Conservation (phyloP, 1,140 invertebrate species). For the Pteromalus puparum region DNA sequence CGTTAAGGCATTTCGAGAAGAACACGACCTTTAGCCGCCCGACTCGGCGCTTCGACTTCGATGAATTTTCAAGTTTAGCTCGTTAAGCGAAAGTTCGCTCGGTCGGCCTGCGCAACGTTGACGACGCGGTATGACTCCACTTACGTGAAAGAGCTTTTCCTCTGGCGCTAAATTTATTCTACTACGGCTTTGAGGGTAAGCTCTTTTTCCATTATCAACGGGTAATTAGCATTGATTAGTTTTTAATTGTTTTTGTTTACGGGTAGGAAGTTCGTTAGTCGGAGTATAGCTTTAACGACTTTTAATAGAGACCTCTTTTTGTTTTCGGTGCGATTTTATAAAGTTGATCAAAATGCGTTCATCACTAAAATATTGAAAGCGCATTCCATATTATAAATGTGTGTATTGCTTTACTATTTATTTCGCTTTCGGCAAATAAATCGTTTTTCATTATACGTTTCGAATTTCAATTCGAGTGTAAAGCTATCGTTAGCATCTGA, state of each 20-base stretch:
- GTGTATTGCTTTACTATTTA: too few relatives aligned
- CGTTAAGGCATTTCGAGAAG: background rate
- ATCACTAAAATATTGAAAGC: too few relatives aligned
- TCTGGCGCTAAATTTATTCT: constrained; percentile 13
- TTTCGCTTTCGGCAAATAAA: too few relatives aligned
- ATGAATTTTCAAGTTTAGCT: constrained; percentile 43
- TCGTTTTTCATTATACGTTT: too few relatives aligned
- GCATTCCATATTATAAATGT: too few relatives aligned
- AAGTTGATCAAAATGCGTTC: too few relatives aligned
- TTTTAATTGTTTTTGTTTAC: constrained; percentile 3
- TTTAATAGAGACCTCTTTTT: too few relatives aligned
- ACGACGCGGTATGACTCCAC: constrained; percentile 14
- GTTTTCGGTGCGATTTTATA: too few relatives aligned
- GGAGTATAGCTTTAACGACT: background rate
- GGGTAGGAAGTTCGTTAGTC: background rate
- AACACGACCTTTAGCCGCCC: background rate
- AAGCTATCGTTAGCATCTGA: too few relatives aligned
- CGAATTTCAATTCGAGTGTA: too few relatives aligned
- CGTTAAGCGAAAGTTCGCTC: constrained; percentile 29
- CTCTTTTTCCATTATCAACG: constrained; percentile 18
- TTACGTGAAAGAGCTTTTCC: constrained; percentile 25
- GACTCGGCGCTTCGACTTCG: constrained; percentile 5
- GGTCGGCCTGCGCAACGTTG: background rate
- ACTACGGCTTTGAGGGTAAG: background rate
- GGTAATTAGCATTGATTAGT: constrained; percentile 15